These are phyloP conservation scores for Temnothorax ravouxi DNA, from an alignment of 2,888 invertebrate genomes.

Conservation along the genomic window DNA sequence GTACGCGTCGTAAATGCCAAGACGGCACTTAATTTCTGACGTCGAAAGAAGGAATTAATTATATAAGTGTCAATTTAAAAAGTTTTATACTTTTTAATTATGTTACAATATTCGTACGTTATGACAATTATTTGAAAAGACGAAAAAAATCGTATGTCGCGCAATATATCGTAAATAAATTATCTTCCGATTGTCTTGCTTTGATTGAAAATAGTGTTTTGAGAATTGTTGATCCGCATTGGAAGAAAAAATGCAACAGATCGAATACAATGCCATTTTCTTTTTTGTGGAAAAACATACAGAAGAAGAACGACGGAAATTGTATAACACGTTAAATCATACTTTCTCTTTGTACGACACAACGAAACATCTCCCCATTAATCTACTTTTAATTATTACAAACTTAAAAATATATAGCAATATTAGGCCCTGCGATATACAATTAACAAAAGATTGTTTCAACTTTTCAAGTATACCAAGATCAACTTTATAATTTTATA, in stretches of 20 bases:
- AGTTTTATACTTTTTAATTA: background rate
- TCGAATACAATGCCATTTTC: background rate
- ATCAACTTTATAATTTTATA: background rate
- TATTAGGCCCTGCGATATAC: background rate
- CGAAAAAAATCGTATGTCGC: background rate
- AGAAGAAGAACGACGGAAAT: background rate
- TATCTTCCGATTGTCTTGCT: background rate
- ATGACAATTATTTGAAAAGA: background rate
- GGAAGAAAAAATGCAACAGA: background rate
- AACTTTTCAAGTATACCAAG: too few relatives aligned
- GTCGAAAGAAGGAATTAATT: background rate
- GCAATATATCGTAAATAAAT: background rate
- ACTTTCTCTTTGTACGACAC: background rate
- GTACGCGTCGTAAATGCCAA: background rate
- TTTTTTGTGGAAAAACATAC: background rate
- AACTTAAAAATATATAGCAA: conserved; percentile 6
- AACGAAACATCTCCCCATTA: background rate
- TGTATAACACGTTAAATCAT: background rate
- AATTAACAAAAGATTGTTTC: background rate
- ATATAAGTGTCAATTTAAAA: background rate
- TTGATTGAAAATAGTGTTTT: background rate
- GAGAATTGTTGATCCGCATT: background rate
- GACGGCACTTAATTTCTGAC: background rate
- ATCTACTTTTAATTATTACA: background rate
- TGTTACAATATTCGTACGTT: background rate